Base-by-base conservation (phyloP, 2,113 vertebrate species). In the Sinocyclocheilus maitianheensis region DNA sequence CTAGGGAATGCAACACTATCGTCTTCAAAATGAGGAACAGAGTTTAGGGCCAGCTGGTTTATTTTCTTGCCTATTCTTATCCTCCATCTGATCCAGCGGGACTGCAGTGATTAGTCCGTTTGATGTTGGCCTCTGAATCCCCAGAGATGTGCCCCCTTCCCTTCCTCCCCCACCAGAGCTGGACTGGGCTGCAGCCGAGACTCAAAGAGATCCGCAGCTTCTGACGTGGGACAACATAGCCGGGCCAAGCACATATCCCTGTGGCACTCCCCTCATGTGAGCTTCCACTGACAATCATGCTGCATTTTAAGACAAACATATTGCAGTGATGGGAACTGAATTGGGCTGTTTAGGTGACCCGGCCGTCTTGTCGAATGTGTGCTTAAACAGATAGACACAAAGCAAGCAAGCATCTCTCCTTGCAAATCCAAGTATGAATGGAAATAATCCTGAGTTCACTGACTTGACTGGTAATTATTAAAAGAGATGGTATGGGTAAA, bases 81-180 rank as follows among this genome's bases (percentile, higher is more conserved):
- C 60, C 60, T 69, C 79, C 24, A 79, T 85, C 79, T 43, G 67
- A 88, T 78, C 72, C 62, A 65, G 80, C 22, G n/a, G 53, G 37
- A 88, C 37, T 55, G 71, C 75, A 76, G 79, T 87, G 83, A 89
- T 87, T 83, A 85, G 43, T 55, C 48, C 53, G 65, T 87, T 89
- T 85, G 79, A 87, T 83, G 83, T 82, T 80, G 86, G 80, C 86
- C 86, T 65, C 79, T 74, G 65, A 87, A 85, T 87, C 83, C 72
- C 86, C 37, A 37, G 72, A 75, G 84, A 46, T 58, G 22, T 76
- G 79, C 71, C 79, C 86, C 80, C 79, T 77, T 74, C 62, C 78
- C 83, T 65, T 16, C 71, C 77, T 60, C 88, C 48, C 75, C 46
- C 69, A 75, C 76, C 58, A 81, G 58, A 58, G 51, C 10, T 11